Evolutionary conservation across 2,113 vertebrate genomes (phyloP), one percentile per base, ranked within the genome.

Genomic region (Micronycteris hirsuta): DNA sequence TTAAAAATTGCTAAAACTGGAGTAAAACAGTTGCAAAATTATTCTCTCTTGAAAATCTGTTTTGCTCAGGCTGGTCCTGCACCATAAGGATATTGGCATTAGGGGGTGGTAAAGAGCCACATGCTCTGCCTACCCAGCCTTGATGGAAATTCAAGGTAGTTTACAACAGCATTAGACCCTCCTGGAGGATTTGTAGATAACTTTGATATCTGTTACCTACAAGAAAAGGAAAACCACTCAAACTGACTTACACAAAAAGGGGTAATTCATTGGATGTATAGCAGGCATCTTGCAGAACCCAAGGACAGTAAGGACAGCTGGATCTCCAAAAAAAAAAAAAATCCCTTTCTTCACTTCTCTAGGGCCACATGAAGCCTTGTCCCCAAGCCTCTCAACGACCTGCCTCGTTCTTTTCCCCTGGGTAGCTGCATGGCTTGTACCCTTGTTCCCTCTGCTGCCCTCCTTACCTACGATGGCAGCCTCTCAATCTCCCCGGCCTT

Each of bases 221-320:
- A 54, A 82, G 78, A 78, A 83, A 67, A 74, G 14, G 33, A 65
- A 73, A 95, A 88, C 7, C 24, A 45, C 52, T 83, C 52, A 86
- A 68, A 93, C 36, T 31, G 85, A n/a, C 91, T 96, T 92, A 89
- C 63, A 41, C 52, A 36, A 80, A 94, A 78, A 61, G n/a, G 22
- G 31, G 10, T 22, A 56, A 89, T 93, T 89, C 63, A 33, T 58
- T 91, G 61, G 67, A 20, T 67, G 6, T 4, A n/a, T 19, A 84
- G 41, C 2, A n/a, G 26, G 5, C 67, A 43, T 61, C 49, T 89
- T 36, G 67, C 8, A 77, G 38, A 36, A 36, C 17, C 33, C 74
- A 65, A 71, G 36, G 87, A 47, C 7, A 16, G 26, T 43, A 52
- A 43, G 45, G 49, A 70, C 11, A 68, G 36, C 36, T 17, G 22